Percentiles rank a stretch among this genome's conserved stretches.
These are phyloP conservation scores for Hipposideros armiger DNA, from an alignment of 2,113 vertebrate genomes.

Conservation along the genomic window DNA sequence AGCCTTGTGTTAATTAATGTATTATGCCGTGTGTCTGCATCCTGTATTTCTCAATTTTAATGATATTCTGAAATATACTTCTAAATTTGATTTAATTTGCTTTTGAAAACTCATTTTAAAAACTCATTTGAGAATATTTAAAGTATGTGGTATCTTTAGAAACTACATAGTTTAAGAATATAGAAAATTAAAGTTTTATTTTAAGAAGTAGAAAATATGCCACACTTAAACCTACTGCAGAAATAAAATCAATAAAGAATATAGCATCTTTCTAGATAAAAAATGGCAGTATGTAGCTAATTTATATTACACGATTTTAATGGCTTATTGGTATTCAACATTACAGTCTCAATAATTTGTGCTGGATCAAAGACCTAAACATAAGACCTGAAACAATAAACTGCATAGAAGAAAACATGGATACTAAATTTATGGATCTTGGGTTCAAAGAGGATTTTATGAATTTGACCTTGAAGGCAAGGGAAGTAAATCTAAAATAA, in stretches of 20 bases:
- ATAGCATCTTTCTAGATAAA: neutral
- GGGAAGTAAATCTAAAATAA: too few relatives aligned
- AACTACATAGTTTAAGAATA: slow-evolving; percentile 32
- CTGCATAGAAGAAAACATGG: too few relatives aligned
- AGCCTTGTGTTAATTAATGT: slow-evolving; percentile 67
- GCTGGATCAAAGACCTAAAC: neutral
- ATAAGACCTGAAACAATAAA: too few relatives aligned
- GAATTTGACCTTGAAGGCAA: too few relatives aligned
- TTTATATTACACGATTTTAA: neutral
- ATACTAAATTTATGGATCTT: too few relatives aligned
- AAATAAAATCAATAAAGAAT: neutral
- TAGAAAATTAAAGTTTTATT: slow-evolving; percentile 12
- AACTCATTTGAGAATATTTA: slow-evolving; percentile 28
- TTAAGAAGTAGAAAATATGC: slow-evolving; percentile 14
- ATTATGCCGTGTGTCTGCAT: slow-evolving; percentile 24
- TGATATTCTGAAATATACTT: slow-evolving; percentile 55
- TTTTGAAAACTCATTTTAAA: slow-evolving; percentile 34
- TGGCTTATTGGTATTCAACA: neutral
- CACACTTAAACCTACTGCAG: neutral
- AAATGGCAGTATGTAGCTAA: neutral
- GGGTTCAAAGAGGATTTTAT: too few relatives aligned
- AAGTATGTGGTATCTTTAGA: slow-evolving; percentile 6
- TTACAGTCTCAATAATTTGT: neutral
- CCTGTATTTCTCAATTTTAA: slow-evolving; percentile 44
- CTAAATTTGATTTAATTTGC: slow-evolving; percentile 57